These are phyloP conservation scores for Megaceryle alcyon DNA, from an alignment of 2,797 vertebrate species.

Conservation along the genomic window DNA sequence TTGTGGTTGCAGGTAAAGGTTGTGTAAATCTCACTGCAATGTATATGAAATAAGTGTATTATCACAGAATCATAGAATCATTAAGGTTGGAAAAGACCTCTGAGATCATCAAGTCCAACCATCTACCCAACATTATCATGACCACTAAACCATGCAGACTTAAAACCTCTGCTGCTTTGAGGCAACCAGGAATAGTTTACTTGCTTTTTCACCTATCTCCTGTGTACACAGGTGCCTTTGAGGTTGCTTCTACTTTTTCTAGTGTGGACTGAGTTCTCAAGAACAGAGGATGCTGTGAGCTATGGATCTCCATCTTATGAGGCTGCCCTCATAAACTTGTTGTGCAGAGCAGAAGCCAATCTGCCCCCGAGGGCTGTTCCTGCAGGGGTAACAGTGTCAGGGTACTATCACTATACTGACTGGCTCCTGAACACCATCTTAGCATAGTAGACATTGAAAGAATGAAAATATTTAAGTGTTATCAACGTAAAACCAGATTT, in stretches of 20 bases:
- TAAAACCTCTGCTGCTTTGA: neutral
- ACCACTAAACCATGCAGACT: too few species aligned
- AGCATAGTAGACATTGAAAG: neutral
- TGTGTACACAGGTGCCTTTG: neutral
- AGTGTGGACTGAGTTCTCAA: neutral
- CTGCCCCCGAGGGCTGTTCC: neutral
- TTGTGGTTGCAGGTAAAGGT: neutral
- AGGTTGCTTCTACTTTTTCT: neutral
- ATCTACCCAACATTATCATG: too few species aligned
- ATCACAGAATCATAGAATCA: too few species aligned
- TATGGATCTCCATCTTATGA: neutral
- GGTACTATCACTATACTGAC: neutral
- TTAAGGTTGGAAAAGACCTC: too few species aligned
- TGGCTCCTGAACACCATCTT: neutral
- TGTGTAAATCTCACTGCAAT: neutral
- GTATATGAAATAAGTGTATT: neutral
- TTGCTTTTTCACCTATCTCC: neutral
- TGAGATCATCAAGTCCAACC: too few species aligned
- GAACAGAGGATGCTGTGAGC: neutral
- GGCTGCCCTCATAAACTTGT: neutral
- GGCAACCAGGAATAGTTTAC: neutral
- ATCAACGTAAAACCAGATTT: neutral
- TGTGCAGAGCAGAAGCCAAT: neutral
- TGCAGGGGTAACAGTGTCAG: neutral
- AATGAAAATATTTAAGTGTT: neutral